These are phyloP conservation scores for Chiridota heheva DNA, from an alignment of 35 echinoderm and acorn worm species.

Conservation along the genomic window DNA sequence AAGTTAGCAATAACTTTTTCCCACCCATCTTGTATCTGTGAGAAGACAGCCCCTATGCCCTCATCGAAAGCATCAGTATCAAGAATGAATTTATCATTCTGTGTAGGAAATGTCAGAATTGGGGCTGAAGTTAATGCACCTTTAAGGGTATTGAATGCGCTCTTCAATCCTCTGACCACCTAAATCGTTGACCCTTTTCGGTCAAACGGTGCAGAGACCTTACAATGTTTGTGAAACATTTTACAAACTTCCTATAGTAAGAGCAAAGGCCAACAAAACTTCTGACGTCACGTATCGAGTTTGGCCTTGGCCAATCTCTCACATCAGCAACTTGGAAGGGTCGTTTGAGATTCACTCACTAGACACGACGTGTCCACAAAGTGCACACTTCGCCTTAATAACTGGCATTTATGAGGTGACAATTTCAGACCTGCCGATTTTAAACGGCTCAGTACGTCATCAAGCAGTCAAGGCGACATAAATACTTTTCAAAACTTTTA, in stretches of 20 bases:
- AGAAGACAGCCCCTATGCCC: constrained; percentile 27
- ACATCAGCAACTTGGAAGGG: too few relatives aligned
- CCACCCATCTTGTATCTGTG: background rate
- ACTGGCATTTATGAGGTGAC: background rate
- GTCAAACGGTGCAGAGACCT: background rate
- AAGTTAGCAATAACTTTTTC: constrained; percentile 22
- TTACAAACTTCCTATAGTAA: constrained; percentile 10
- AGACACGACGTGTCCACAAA: constrained; percentile 14
- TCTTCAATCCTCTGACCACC: background rate
- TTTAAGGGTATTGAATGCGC: background rate
- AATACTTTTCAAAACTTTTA: background rate
- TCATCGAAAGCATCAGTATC: constrained; percentile 37
- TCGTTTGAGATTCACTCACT: too few relatives aligned
- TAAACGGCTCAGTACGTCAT: background rate
- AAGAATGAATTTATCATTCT: background rate
- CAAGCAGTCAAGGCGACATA: background rate
- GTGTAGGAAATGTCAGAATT: background rate
- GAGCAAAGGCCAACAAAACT: background rate
- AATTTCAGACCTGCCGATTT: background rate
- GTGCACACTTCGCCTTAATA: background rate
- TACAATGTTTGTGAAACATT: background rate
- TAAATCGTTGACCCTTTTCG: background rate
- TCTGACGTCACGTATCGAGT: background rate
- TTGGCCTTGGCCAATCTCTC: background rate
- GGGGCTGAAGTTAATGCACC: background rate